These are phyloP conservation scores for Megalopta genalis DNA, from an alignment of 1,140 invertebrate species.

Conservation along the genomic window DNA sequence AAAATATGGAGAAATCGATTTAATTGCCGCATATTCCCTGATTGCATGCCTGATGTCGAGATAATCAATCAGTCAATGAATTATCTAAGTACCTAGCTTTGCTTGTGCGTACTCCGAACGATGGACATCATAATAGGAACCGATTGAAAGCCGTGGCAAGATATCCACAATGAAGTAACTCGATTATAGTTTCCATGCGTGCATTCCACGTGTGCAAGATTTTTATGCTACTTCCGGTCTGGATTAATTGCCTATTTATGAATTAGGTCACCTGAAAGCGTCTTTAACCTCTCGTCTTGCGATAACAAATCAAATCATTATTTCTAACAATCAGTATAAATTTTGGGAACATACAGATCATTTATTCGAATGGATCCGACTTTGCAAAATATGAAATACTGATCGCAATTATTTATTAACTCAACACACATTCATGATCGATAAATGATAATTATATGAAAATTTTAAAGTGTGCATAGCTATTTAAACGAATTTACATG, in stretches of 20 bases:
- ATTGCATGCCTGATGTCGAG: not conserved
- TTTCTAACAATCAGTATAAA: no score
- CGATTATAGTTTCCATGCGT: slow-evolving; percentile 37
- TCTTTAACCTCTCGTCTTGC: slow-evolving; percentile 4
- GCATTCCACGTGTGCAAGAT: slow-evolving; percentile 38
- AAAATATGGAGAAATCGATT: not conserved
- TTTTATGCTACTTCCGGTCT: slow-evolving; percentile 11
- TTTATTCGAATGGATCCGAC: no score
- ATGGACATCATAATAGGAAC: slow-evolving; percentile 59
- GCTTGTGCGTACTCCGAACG: slow-evolving; percentile 59
- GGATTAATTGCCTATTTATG: not conserved
- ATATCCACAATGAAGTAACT: slow-evolving; percentile 28
- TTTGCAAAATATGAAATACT: no score
- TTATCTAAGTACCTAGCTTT: slow-evolving; percentile 44
- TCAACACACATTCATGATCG: no score
- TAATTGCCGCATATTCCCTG: not conserved
- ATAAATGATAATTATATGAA: no score
- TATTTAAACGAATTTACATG: no score
- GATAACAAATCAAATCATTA: no score
- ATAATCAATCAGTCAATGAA: slow-evolving; percentile 34
- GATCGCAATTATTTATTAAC: no score
- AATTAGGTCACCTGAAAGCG: slow-evolving; percentile 26
- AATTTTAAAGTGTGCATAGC: no score
- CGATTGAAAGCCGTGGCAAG: slow-evolving; percentile 37
- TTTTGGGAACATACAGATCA: no score